phyloP scores from a whole-genome alignment of 2,797 vertebrate species.

The Bovichtus variegatus region DNA sequence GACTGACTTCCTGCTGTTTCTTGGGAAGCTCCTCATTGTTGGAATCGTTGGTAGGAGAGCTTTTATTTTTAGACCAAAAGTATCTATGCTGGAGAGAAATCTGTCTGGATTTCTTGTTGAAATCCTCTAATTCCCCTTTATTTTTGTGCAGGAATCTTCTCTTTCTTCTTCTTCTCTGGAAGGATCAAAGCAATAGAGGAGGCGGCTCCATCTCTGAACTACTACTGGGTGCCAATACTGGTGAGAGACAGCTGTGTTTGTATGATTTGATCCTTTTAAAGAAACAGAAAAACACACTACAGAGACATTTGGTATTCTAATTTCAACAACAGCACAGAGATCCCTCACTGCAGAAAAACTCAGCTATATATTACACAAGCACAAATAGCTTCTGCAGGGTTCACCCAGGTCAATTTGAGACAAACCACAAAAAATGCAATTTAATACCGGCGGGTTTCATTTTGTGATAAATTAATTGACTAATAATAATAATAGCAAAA shows the following conservation, averaged over 20 bases:
- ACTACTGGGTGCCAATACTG: constrained; percentile 97
- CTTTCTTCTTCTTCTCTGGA: constrained; percentile 97
- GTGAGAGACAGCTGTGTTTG: constrained; percentile 77
- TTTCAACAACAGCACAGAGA: no score
- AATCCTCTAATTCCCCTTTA: neutral
- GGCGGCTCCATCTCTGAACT: constrained; percentile 90
- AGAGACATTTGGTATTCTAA: no score
- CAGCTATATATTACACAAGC: no score
- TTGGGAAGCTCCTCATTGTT: constrained; percentile 96
- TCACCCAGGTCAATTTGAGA: no score
- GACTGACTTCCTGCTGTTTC: constrained; percentile 96
- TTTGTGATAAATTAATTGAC: no score
- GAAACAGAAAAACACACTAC: no score
- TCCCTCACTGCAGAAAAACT: no score
- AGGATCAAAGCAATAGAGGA: constrained; percentile 89
- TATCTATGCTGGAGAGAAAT: neutral
- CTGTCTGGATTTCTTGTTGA: neutral
- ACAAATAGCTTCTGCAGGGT: no score
- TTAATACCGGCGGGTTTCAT: no score
- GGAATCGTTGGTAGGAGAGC: constrained; percentile 93
- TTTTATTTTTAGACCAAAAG: constrained; percentile 30
- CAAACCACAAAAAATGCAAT: no score
- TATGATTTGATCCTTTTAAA: neutral
- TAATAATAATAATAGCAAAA: no score
- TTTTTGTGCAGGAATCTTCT: constrained; percentile 88